These are phyloP conservation scores for Belgica antarctica DNA, from an alignment of 2,888 invertebrate genomes.

Conservation along the genomic window DNA sequence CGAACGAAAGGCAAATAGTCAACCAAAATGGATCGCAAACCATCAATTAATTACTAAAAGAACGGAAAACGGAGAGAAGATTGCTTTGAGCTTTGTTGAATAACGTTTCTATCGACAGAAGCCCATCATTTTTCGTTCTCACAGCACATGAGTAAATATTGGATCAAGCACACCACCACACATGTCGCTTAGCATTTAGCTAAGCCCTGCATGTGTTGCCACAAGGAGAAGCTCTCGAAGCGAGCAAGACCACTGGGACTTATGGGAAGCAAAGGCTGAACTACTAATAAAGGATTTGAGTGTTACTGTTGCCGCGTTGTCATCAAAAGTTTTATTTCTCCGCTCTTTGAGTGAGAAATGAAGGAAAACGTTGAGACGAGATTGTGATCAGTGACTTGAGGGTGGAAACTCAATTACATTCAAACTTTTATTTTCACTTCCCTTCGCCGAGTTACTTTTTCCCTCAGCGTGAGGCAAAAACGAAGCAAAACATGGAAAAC, in stretches of 20 bases:
- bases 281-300: no score
- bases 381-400: not conserved
- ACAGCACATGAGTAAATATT: not conserved
- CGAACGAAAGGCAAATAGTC: not conserved
- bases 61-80: not conserved
- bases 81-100: not conserved
- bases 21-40: not conserved
- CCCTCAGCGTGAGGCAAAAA: not conserved
- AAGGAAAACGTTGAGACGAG: not conserved
- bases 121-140: not conserved
- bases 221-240: not conserved
- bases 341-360: not conserved
- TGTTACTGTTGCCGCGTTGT: not conserved
- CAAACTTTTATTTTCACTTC: not conserved
- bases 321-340: not conserved
- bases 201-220: not conserved
- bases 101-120: not conserved
- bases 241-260: not conserved
- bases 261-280: not conserved
- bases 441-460: not conserved
- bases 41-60: conserved; percentile 6
- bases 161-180: not conserved
- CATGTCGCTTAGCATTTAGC: conserved; percentile 6
- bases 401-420: not conserved
- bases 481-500: conserved; percentile 16